Base-by-base conservation (phyloP, 2,113 vertebrate species). In the Apeltes quadracus region DNA sequence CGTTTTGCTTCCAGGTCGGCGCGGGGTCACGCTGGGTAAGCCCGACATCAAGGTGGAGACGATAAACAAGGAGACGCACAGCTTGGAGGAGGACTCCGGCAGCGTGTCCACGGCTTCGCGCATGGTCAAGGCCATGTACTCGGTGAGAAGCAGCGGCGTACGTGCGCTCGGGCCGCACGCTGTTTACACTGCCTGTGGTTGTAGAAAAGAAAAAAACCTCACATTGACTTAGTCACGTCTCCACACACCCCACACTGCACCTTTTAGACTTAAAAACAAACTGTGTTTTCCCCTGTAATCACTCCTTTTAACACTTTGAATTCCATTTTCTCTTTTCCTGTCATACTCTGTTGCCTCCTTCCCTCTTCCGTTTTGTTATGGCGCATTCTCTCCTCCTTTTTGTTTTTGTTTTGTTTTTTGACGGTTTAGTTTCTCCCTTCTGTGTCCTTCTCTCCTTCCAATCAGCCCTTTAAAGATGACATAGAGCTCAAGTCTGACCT, bases 71-170 rank as follows among this genome's bases (percentile, higher is more conserved):
- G 97, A 99, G 90, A 96, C 95, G 1, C 95, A 98, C 87, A 96
- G 95, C 0, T 91, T 98, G 80, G 97, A 98, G 69, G 97, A 98
- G 38, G 97, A 99, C 75, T 94, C 96, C 0, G 94, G 95, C 90
- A 97, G 96, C 3, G 93, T 98, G 77, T 97, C 96, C 87, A 98
- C 97, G 0, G 97, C 97, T 1, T 97, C 96, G 0, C 95, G 97
- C 0, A 96, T 99, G 94, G 97, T 98, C 93, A 98, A 98, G 86
- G 96, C 96, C 90, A 97, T 99, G 95, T 99, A 98, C 92, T 98
- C 96, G 76, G 97, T 99, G 87, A 94, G 96, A 62, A 59, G 71
- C 76, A 23, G 77, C 67, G 23, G 84, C 72, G 51, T 66, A 27
- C 61, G 78, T 32, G 79, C 71, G 69, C 70, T 71, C n/a, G 62